A percentile compares a stretch with the other conserved stretches of the same genome.
These are phyloP conservation scores for Rhinoptilus africanus DNA, from an alignment of 2,113 vertebrate genomes.

Conservation along the genomic window DNA sequence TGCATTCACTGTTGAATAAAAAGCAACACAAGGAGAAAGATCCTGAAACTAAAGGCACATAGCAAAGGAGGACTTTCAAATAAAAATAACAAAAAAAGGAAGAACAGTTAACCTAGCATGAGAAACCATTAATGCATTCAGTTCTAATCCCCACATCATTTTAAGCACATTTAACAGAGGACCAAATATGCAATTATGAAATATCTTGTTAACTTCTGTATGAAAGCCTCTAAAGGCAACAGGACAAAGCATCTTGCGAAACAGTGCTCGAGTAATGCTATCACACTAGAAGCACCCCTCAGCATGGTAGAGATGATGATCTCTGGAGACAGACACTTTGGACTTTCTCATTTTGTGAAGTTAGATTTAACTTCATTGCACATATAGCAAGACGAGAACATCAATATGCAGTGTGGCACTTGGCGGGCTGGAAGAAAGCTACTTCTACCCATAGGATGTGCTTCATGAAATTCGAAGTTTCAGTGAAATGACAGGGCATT, in stretches of 20 bases:
- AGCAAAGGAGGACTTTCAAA: not conserved
- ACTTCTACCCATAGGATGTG: not conserved
- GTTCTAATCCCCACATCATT: not conserved
- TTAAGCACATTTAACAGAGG: not conserved
- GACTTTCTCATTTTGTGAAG: not conserved
- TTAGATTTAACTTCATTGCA: not conserved
- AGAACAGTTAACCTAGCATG: not conserved
- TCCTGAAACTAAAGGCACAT: not conserved
- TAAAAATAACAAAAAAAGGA: not conserved
- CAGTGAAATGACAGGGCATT: not conserved
- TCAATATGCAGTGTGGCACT: not conserved
- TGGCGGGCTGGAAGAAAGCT: not conserved
- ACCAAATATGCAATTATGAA: not conserved
- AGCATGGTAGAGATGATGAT: not conserved
- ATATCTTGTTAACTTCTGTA: not conserved
- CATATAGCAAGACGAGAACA: not conserved
- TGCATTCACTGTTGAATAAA: not conserved
- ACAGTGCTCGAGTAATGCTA: not conserved
- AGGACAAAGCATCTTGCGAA: not conserved
- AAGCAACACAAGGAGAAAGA: not conserved
- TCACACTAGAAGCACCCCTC: not conserved
- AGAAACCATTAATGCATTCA: not conserved
- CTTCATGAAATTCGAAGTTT: not conserved
- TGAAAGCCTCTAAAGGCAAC: not conserved
- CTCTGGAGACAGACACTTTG: not conserved